phyloP scores from a whole-genome alignment of 2,797 vertebrate genomes.

The Chrosomus eos region DNA sequence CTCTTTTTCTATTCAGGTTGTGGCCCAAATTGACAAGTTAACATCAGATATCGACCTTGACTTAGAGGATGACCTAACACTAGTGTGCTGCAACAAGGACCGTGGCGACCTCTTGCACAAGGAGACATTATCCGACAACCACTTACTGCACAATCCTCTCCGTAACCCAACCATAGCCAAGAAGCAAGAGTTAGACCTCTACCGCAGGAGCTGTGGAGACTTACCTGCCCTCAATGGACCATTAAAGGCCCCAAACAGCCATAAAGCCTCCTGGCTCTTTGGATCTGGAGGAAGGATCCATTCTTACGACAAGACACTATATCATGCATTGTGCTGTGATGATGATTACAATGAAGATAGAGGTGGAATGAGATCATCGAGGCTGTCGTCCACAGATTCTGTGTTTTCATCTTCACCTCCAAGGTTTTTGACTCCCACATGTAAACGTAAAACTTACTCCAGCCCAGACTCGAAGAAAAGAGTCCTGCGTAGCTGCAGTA shows the following conservation, averaged over 20 bases:
- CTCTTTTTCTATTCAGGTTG: conserved; percentile 73
- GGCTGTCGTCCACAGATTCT: conserved; percentile 61
- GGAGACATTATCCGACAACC: conserved; percentile 78
- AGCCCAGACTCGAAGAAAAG: conserved; percentile 64
- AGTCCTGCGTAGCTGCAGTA: conserved; percentile 79
- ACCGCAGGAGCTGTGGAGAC: conserved; percentile 78
- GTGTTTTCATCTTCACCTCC: conserved; percentile 59
- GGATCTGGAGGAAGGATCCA: conserved; percentile 75
- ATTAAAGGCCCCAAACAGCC: conserved; percentile 61
- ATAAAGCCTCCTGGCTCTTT: conserved; percentile 69
- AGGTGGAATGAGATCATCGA: conserved; percentile 47
- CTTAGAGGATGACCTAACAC: conserved; percentile 80
- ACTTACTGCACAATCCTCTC: conserved; percentile 76
- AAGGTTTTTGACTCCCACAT: conserved; percentile 53
- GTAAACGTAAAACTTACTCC: conserved; percentile 50
- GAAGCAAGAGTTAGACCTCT: conserved; percentile 62
- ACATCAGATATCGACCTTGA: conserved; percentile 84
- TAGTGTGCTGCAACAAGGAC: conserved; percentile 81
- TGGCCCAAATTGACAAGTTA: conserved; percentile 84
- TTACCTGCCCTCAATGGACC: conserved; percentile 78
- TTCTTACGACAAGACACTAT: conserved; percentile 83
- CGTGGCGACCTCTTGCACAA: conserved; percentile 77
- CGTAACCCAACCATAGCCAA: conserved; percentile 13
- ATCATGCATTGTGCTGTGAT: conserved; percentile 84
- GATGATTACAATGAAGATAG: conserved; percentile 70